Percentiles rank a stretch among this genome's conserved stretches.
Conservation (phyloP, 2,113 vertebrate genomes). For the Arvicanthis niloticus region DNA sequence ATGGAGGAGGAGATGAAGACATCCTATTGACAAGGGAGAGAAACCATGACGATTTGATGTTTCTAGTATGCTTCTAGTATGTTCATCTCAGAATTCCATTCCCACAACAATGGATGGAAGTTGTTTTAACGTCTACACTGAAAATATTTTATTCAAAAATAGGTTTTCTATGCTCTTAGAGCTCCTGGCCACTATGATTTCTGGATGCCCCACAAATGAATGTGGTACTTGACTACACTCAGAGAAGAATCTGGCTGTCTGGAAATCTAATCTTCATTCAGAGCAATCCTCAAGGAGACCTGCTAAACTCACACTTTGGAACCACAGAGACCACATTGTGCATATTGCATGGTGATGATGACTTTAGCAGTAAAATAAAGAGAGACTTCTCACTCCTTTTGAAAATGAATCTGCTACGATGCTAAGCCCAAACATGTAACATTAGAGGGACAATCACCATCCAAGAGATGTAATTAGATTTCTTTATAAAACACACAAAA, state of each 20-base stretch:
- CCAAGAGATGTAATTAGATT: neutral
- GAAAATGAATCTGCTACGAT: neutral
- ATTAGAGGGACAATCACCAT: neutral
- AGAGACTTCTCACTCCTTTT: neutral
- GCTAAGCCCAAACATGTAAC: conserved; percentile 21
- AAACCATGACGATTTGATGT: neutral
- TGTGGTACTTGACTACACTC: neutral
- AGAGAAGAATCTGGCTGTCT: neutral
- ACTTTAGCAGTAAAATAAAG: conserved; percentile 29
- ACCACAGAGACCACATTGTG: neutral
- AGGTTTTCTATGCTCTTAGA: neutral
- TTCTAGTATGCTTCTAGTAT: neutral
- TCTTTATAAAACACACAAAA: neutral
- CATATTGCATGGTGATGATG: neutral
- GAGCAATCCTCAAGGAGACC: conserved; percentile 11
- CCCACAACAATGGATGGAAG: neutral
- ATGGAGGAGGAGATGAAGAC: neutral
- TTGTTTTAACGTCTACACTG: neutral
- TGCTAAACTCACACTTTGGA: neutral
- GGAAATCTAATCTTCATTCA: neutral
- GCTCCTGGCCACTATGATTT: neutral
- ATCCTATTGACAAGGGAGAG: neutral
- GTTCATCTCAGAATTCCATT: neutral
- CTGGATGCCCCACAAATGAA: too few relatives aligned
- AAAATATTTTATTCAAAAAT: conserved; percentile 31